A percentile compares a stretch with the other conserved stretches of the same genome.
Evolutionary conservation across 2,113 vertebrate species (phyloP).

Genomic region (Gymnarchus niloticus): DNA sequence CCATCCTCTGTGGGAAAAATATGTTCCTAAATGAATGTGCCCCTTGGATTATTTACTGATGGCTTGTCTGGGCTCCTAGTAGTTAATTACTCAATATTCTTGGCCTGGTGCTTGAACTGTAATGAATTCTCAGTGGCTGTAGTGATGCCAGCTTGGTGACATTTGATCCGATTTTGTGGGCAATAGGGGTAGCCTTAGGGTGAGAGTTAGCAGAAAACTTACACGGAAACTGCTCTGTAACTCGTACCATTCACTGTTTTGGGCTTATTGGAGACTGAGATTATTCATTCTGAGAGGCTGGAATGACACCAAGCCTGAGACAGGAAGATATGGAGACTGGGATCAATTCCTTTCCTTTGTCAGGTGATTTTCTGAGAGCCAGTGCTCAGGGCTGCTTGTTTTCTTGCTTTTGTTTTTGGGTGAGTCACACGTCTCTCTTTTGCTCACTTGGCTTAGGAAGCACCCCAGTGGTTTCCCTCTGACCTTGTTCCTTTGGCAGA

Average conservation of each 20-base stretch:
- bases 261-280: neutral
- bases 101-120: neutral
- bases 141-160: neutral
- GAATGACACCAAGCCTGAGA: neutral
- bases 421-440: neutral
- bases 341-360: neutral
- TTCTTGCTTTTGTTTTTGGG: conserved; percentile 20
- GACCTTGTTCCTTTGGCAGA: conserved; percentile 21
- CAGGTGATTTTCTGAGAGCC: neutral
- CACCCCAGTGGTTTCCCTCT: conserved; percentile 19
- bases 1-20: neutral
- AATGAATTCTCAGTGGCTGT: conserved; percentile 1
- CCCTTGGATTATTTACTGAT: neutral
- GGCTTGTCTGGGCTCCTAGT: neutral
- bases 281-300: neutral
- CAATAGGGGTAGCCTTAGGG: neutral
- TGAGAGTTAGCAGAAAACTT: neutral
- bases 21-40: neutral
- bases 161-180: conserved; percentile 2
- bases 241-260: neutral
- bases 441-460: conserved; percentile 12
- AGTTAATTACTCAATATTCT: neutral
- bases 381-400: neutral
- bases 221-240: neutral
- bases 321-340: neutral